phyloP scores from a whole-genome alignment of 2,113 vertebrate genomes.

The Ranitomeya variabilis region DNA sequence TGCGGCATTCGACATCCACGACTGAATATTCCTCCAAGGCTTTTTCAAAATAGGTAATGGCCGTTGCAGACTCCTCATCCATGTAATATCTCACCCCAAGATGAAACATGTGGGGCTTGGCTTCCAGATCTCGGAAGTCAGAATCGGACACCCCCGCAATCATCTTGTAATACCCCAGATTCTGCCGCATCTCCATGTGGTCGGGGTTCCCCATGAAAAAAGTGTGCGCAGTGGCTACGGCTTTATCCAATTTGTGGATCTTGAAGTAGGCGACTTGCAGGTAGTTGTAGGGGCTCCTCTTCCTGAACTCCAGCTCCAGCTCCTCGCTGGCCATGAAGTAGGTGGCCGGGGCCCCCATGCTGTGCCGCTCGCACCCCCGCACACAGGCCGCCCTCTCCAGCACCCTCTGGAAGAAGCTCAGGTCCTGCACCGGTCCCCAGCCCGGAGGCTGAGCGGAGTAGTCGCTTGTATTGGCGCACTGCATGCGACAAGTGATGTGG shows the following conservation, averaged over 20 bases:
- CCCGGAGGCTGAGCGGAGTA: conserved; percentile 64
- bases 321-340: conserved; percentile 77
- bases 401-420: conserved; percentile 83
- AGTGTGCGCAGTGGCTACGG: conserved; percentile 89
- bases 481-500: conserved; percentile 78
- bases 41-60: conserved; percentile 82
- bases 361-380: conserved; percentile 75
- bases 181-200: conserved; percentile 94
- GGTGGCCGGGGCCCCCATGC: conserved; percentile 70
- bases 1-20: conserved; percentile 80
- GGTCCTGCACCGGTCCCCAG: conserved; percentile 73
- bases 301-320: conserved; percentile 85
- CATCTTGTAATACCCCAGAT: conserved; percentile 93
- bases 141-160: conserved; percentile 86
- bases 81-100: conserved; percentile 84
- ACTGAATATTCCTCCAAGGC: conserved; percentile 80
- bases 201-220: conserved; percentile 90
- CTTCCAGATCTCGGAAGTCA: conserved; percentile 91
- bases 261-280: conserved; percentile 96
- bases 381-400: conserved; percentile 86
- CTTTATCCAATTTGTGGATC: conserved; percentile 90
- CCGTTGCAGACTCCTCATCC: conserved; percentile 74
- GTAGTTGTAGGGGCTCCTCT: conserved; percentile 93
- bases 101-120: conserved; percentile 85
- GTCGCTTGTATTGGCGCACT: conserved; percentile 72